Conservation (phyloP, 2,113 vertebrate genomes). For the Australoheros scitulus region DNA sequence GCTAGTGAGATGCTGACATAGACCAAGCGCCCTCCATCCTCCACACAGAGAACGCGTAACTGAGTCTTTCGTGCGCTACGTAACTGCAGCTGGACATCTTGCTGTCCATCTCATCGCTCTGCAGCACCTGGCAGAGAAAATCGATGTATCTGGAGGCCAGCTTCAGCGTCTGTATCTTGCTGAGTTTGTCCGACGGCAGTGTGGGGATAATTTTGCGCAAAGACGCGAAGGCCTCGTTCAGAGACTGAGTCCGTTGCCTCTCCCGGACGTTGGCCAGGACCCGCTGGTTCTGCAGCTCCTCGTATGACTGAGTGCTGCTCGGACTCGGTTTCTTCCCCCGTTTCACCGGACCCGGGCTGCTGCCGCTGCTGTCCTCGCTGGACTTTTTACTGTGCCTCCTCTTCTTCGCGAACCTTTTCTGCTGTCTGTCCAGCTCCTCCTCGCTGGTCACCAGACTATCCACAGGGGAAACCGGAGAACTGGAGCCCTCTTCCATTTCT, state of each 20-base stretch:
- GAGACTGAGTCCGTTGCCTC: slow-evolving; percentile 83
- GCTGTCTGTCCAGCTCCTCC: slow-evolving; percentile 83
- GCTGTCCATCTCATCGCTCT: slow-evolving; percentile 87
- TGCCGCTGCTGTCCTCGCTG: slow-evolving; percentile 75
- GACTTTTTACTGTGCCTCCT: slow-evolving; percentile 80
- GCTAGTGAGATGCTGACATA: slow-evolving; percentile 84
- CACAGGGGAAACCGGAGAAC: slow-evolving; percentile 82
- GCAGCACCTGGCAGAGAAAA: slow-evolving; percentile 85
- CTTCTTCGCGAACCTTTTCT: slow-evolving; percentile 77
- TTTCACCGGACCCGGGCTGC: slow-evolving; percentile 77
- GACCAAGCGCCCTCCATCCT: slow-evolving; percentile 87
- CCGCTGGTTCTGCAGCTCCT: slow-evolving; percentile 86
- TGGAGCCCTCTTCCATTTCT: slow-evolving; percentile 85
- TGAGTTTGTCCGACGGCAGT: slow-evolving; percentile 85
- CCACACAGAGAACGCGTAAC: slow-evolving; percentile 87
- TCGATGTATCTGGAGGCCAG: slow-evolving; percentile 85
- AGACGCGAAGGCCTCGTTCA: slow-evolving; percentile 85
- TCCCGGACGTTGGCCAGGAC: slow-evolving; percentile 85
- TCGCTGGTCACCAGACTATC: slow-evolving; percentile 84
- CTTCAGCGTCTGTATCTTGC: slow-evolving; percentile 86
- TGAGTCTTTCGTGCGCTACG: slow-evolving; percentile 86
- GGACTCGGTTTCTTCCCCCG: slow-evolving; percentile 80
- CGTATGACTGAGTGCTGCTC: slow-evolving; percentile 80
- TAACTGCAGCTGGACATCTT: slow-evolving; percentile 88
- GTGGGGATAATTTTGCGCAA: slow-evolving; percentile 86